Evolutionary conservation across 2,113 vertebrate genomes (phyloP), one percentile per base, ranked within the genome.

Genomic region (Girardinichthys multiradiatus): DNA sequence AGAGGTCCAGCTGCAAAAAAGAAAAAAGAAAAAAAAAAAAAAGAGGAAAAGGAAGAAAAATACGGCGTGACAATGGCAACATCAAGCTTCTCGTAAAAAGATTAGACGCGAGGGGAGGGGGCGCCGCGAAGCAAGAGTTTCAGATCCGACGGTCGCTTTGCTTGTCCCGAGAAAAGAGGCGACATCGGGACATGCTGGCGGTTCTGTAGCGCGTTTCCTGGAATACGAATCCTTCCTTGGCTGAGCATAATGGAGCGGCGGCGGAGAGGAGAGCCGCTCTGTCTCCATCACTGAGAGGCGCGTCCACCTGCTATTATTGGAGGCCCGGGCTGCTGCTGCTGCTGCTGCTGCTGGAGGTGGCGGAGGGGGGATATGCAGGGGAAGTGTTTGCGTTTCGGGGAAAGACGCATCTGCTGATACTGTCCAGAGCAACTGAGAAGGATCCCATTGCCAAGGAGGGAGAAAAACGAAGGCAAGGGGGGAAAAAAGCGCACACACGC

Each of bases 221-320:
- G 93, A 93, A 92, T 91, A 93, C 90, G 74, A 88, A 89, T 89
- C 86, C 79, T 87, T 85, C 91, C 84, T 87, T 90, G 80, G 85
- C 85, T 83, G 86, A 48, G 28, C 12, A 90, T 93, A 89, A 93
- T 95, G 93, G 93, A 94, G 92, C 89, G 89, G 86, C 92, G 87
- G 91, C 61, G 91, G 88, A 91, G 92, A 90, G 87, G 89, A 92
- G 86, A 89, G 76, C 69, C 89, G 91, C 90, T 83, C 91, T 85
- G 92, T 89, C 93, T 95, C 92, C 94, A 94, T 94, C 94, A 91
- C 35, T 92, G 93, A 93, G 92, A 95, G 93, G 95, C 94, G 95
- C 94, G 92, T 96, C 94, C 96, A 96, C 95, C 95, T 95, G 95
- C 95, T 91, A 87, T 82, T 74, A 91, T 88, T 78, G 92, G 93